Percentiles rank a stretch among this genome's conserved stretches.
Evolutionary conservation across 2,797 vertebrate species (phyloP).

Genomic region (Phalloptychus januarius): DNA sequence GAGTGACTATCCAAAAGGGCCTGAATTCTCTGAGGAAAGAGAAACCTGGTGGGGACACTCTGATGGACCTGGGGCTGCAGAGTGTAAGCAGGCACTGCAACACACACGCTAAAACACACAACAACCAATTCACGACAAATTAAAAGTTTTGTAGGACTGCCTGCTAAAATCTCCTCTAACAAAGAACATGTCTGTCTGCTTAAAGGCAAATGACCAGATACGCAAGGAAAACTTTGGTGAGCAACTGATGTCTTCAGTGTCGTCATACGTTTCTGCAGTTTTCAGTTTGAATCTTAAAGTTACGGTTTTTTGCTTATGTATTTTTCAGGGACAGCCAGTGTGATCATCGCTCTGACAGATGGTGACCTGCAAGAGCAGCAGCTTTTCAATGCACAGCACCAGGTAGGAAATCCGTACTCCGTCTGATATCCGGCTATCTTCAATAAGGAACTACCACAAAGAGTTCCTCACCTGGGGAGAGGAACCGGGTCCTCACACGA

Average conservation of each 20-base stretch:
- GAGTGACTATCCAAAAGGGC: slow-evolving; percentile 83
- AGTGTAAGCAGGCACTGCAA: slow-evolving; percentile 70
- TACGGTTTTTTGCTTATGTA: background rate
- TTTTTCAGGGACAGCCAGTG: slow-evolving; percentile 83
- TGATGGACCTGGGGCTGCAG: slow-evolving; percentile 88
- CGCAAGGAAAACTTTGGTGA: slow-evolving; percentile 81
- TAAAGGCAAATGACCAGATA: slow-evolving; percentile 92
- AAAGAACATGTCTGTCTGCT: slow-evolving; percentile 28
- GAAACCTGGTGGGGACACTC: slow-evolving; percentile 86
- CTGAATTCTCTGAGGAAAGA: slow-evolving; percentile 80
- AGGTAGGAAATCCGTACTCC: slow-evolving; percentile 71
- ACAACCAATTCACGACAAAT: background rate
- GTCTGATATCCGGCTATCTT: background rate
- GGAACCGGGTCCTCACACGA: background rate
- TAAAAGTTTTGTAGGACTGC: background rate
- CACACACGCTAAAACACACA: background rate
- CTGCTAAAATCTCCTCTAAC: slow-evolving; percentile 4
- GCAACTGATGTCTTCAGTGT: slow-evolving; percentile 5
- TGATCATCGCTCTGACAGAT: slow-evolving; percentile 90
- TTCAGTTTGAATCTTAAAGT: slow-evolving; percentile 6
- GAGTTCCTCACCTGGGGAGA: background rate
- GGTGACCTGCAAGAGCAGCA: slow-evolving; percentile 85
- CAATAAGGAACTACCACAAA: background rate
- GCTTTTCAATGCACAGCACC: slow-evolving; percentile 82
- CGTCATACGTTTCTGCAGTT: background rate